These are phyloP conservation scores for Drosophila neocordata DNA, from an alignment of 1,140 invertebrate species.

Conservation along the genomic window DNA sequence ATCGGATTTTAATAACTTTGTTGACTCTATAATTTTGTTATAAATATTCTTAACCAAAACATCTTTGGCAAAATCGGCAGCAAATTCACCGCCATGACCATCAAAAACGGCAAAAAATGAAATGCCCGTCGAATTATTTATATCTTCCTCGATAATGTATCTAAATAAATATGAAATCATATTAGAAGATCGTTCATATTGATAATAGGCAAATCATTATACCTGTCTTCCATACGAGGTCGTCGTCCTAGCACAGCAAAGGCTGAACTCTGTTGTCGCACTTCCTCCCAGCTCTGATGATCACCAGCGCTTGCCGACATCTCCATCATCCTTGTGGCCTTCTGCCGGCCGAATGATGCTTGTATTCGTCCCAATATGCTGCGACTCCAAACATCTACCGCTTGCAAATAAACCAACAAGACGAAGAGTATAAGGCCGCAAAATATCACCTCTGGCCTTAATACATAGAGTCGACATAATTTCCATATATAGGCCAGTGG, in stretches of 20 bases:
- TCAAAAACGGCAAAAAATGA: slow-evolving; percentile 96
- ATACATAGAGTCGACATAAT: slow-evolving; percentile 88
- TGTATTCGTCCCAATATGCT: slow-evolving; percentile 89
- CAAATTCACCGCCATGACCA: slow-evolving; percentile 97
- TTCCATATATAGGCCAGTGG: slow-evolving; percentile 89
- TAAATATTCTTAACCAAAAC: slow-evolving; percentile 90
- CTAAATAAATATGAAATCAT: slow-evolving; percentile 28
- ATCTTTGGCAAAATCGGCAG: slow-evolving; percentile 94
- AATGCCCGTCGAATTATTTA: slow-evolving; percentile 88
- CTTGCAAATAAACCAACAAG: slow-evolving; percentile 90
- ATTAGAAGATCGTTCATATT: too few relatives aligned
- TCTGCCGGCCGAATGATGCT: slow-evolving; percentile 86
- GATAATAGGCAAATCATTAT: slow-evolving; percentile 2
- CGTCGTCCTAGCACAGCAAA: slow-evolving; percentile 95
- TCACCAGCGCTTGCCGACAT: slow-evolving; percentile 84
- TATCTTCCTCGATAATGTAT: slow-evolving; percentile 91
- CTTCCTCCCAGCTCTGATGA: slow-evolving; percentile 89
- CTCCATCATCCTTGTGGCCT: slow-evolving; percentile 81
- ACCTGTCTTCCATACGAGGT: slow-evolving; percentile 95
- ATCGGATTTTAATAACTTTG: slow-evolving; percentile 85
- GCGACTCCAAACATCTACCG: slow-evolving; percentile 90
- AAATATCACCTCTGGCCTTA: slow-evolving; percentile 90
- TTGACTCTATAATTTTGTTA: slow-evolving; percentile 89
- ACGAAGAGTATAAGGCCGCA: slow-evolving; percentile 87
- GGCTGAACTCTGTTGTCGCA: slow-evolving; percentile 89